Evolutionary conservation across 2,113 vertebrate species (phyloP).

Genomic region (Cottus gobio): DNA sequence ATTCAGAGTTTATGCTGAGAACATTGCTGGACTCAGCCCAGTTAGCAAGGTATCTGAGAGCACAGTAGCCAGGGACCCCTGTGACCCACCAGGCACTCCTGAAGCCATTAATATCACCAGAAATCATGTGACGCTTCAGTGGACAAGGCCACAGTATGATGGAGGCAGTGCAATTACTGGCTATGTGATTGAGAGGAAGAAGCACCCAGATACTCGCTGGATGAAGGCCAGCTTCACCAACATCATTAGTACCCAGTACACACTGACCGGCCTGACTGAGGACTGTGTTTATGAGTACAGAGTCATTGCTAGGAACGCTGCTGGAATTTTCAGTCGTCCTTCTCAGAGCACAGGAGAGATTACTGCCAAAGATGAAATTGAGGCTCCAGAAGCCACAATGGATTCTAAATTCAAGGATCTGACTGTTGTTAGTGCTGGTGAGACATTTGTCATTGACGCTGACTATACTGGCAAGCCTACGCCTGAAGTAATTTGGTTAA

Average conservation of each 20-base stretch:
- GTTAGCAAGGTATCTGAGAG: slow-evolving; percentile 93
- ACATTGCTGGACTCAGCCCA: slow-evolving; percentile 93
- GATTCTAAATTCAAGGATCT: slow-evolving; percentile 96
- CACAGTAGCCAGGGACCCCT: slow-evolving; percentile 94
- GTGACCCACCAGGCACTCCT: slow-evolving; percentile 93
- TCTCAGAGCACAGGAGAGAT: slow-evolving; percentile 95
- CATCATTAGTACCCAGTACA: slow-evolving; percentile 93
- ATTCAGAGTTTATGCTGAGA: slow-evolving; percentile 96
- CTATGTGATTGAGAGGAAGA: slow-evolving; percentile 94
- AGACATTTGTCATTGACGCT: slow-evolving; percentile 94
- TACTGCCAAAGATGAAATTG: slow-evolving; percentile 97
- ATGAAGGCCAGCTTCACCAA: slow-evolving; percentile 99
- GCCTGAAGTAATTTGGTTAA: slow-evolving; percentile 93
- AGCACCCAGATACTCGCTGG: slow-evolving; percentile 95
- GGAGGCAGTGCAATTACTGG: slow-evolving; percentile 96
- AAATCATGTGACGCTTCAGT: slow-evolving; percentile 91
- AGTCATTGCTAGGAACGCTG: slow-evolving; percentile 95
- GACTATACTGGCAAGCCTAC: slow-evolving; percentile 95
- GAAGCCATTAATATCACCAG: slow-evolving; percentile 96
- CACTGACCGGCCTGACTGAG: slow-evolving; percentile 91
- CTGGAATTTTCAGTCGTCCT: slow-evolving; percentile 90
- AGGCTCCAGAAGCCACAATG: slow-evolving; percentile 90
- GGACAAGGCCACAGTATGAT: slow-evolving; percentile 95
- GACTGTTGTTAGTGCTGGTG: slow-evolving; percentile 91
- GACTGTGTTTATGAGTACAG: slow-evolving; percentile 94